Evolutionary conservation across 2,797 vertebrate species (phyloP).

Genomic region (Trichosurus vulpecula): DNA sequence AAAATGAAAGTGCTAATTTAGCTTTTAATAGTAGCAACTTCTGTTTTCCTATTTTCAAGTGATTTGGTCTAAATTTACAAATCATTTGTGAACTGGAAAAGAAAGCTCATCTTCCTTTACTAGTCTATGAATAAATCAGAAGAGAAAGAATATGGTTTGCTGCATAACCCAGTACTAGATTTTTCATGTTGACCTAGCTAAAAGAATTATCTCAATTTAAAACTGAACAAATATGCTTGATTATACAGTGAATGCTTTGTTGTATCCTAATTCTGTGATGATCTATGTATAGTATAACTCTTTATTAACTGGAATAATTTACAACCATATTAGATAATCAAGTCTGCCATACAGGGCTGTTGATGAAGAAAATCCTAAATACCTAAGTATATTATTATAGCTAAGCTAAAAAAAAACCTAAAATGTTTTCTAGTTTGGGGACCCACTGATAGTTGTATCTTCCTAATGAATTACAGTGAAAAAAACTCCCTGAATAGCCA

Average conservation of each 20-base stretch:
- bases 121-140: conserved; percentile 46
- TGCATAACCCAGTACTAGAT: neutral
- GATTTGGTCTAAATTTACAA: conserved; percentile 39
- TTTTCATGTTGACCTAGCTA: conserved; percentile 10
- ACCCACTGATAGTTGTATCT: neutral
- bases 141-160: neutral
- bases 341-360: conserved; percentile 20
- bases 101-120: conserved; percentile 29
- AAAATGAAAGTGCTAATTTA: conserved; percentile 3
- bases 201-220: neutral
- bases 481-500: conserved; percentile 29
- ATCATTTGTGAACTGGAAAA: conserved; percentile 47
- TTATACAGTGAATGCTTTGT: neutral
- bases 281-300: conserved; percentile 9
- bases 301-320: conserved; percentile 47
- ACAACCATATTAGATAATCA: conserved; percentile 23
- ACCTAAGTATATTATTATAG: conserved; percentile 28
- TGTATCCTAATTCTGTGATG: neutral
- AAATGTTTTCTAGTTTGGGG: neutral
- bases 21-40: conserved; percentile 7
- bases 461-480: conserved; percentile 30
- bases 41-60: conserved; percentile 28
- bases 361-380: conserved; percentile 13
- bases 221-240: neutral
- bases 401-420: neutral